phyloP scores from a whole-genome alignment of 2,113 vertebrate species.

The Carassius gibelio region DNA sequence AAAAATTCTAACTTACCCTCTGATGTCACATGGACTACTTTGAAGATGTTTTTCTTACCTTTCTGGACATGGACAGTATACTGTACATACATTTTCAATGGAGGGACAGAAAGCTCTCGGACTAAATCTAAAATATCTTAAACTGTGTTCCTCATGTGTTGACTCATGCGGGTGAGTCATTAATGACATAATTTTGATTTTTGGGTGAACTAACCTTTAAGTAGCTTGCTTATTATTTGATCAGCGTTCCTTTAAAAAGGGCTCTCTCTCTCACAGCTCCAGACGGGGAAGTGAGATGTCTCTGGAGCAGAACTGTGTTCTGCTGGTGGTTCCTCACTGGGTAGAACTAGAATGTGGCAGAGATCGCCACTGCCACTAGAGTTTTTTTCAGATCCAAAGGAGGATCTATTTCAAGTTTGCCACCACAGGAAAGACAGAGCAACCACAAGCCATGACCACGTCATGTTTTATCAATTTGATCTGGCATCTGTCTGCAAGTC shows the following conservation, averaged over 20 bases:
- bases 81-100: no score
- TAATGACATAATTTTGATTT: no score
- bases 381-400: constrained; percentile 31
- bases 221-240: neutral
- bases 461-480: neutral
- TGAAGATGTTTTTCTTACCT: no score
- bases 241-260: neutral
- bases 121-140: no score
- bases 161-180: no score
- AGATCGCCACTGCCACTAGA: neutral
- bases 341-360: neutral
- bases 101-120: no score
- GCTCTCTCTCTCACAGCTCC: neutral
- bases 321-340: constrained; percentile 3
- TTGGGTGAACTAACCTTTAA: no score
- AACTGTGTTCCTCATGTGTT: no score
- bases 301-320: neutral
- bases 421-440: constrained; percentile 14
- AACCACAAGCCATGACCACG: constrained; percentile 13
- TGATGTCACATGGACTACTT: no score
- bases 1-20: no score
- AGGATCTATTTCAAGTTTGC: constrained; percentile 9
- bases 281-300: constrained; percentile 12
- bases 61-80: no score
- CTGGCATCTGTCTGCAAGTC: neutral